Percentiles rank a stretch among this genome's conserved stretches.
Evolutionary conservation across 2,797 vertebrate genomes (phyloP).

Genomic region (Periparus ater): DNA sequence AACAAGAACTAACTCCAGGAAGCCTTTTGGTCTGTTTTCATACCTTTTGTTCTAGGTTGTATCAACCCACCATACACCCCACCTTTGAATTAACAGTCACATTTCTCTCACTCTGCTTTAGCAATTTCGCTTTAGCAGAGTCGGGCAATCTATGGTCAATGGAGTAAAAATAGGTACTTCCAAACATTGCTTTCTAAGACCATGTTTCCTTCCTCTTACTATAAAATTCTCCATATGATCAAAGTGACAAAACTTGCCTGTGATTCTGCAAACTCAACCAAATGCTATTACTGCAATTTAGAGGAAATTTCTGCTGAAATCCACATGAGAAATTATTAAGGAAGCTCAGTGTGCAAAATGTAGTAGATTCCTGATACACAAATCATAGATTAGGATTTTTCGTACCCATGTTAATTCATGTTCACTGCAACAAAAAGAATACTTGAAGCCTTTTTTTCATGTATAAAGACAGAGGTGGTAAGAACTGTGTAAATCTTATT

Average conservation of each 20-base stretch:
- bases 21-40: background rate
- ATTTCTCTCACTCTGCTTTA: background rate
- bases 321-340: background rate
- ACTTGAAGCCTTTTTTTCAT: background rate
- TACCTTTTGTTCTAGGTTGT: background rate
- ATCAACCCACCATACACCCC: background rate
- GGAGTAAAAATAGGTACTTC: background rate
- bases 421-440: background rate
- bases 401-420: background rate
- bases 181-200: background rate
- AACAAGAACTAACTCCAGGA: background rate
- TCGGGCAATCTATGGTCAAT: background rate
- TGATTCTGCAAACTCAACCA: background rate
- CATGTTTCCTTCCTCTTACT: background rate
- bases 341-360: background rate
- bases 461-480: background rate
- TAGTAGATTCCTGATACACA: background rate
- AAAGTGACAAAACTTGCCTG: background rate
- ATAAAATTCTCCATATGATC: background rate
- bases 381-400: background rate
- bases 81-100: background rate
- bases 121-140: background rate
- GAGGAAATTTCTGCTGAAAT: background rate
- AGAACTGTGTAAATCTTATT: background rate
- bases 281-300: background rate